Percentiles rank a stretch among this genome's conserved stretches.
Evolutionary conservation across 2,797 vertebrate genomes (phyloP).

Genomic region (Morelia viridis): DNA sequence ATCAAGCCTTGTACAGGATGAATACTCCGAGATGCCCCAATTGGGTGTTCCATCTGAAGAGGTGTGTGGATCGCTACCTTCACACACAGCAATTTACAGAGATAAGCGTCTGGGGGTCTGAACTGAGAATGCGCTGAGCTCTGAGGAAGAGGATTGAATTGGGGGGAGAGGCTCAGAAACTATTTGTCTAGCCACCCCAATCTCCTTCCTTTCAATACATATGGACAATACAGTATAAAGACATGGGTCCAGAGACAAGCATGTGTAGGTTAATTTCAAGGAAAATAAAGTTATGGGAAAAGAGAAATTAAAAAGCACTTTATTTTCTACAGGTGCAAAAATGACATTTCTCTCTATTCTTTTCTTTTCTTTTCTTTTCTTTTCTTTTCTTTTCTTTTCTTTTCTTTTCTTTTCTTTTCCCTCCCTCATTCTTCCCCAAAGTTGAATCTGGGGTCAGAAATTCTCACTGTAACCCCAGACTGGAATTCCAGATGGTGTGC

Average conservation of each 20-base stretch:
- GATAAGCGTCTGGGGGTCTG: background rate
- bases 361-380: background rate
- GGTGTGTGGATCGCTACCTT: background rate
- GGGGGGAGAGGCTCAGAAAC: background rate
- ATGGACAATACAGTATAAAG: background rate
- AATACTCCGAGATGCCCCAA: background rate
- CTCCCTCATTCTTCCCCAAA: slow-evolving; percentile 66
- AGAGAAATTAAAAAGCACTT: slow-evolving; percentile 41
- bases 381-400: background rate
- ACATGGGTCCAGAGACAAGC: background rate
- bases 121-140: background rate
- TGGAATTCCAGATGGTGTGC: slow-evolving; percentile 84
- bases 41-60: background rate
- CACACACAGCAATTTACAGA: background rate
- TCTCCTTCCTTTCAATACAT: background rate
- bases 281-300: slow-evolving; percentile 33
- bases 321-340: slow-evolving; percentile 64
- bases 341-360: background rate
- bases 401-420: background rate
- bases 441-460: slow-evolving; percentile 80
- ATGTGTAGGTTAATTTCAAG: background rate
- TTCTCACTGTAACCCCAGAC: slow-evolving; percentile 78
- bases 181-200: background rate
- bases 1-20: background rate
- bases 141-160: background rate